phyloP scores from a whole-genome alignment of 2,888 invertebrate genomes.

The Scaptomyza parva region DNA sequence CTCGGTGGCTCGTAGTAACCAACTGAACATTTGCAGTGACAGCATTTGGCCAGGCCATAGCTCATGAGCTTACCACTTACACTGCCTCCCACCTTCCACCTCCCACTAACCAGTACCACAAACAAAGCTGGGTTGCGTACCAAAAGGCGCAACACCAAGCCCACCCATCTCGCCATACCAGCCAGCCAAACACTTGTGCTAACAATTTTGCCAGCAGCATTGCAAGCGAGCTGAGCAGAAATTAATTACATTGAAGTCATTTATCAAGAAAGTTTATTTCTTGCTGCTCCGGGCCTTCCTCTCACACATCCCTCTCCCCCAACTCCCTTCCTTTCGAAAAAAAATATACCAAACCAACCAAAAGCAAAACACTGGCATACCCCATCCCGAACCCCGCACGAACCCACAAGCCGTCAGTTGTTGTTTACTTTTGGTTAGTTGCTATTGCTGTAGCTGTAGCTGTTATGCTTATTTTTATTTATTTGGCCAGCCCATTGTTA shows the following conservation, averaged over 20 bases:
- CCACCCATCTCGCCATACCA: conserved; percentile 1
- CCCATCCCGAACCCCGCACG: too few relatives aligned
- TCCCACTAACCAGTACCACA: conserved; percentile 24
- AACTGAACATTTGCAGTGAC: conserved; percentile 73
- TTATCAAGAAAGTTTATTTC: conserved; percentile 81
- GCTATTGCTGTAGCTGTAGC: conserved; percentile 60
- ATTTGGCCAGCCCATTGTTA: conserved; percentile 68
- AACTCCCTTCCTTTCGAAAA: background rate
- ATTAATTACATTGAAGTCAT: conserved; percentile 81
- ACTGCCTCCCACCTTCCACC: too few relatives aligned
- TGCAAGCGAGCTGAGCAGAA: conserved; percentile 77
- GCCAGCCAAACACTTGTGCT: conserved; percentile 40
- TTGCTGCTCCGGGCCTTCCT: conserved; percentile 49
- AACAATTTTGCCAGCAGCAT: conserved; percentile 58
- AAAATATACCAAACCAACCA: conserved; percentile 13
- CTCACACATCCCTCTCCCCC: background rate
- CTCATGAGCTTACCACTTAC: conserved; percentile 58
- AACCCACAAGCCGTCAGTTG: conserved; percentile 75
- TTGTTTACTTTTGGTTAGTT: conserved; percentile 74
- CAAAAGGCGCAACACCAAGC: too few relatives aligned
- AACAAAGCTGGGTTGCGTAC: conserved; percentile 5
- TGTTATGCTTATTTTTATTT: conserved; percentile 75
- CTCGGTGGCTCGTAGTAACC: conserved; percentile 24
- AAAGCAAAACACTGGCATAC: conserved; percentile 27
- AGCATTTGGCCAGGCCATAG: conserved; percentile 65